phyloP scores from a whole-genome alignment of 1,140 invertebrate species.

The Diploscapter pachys region DNA sequence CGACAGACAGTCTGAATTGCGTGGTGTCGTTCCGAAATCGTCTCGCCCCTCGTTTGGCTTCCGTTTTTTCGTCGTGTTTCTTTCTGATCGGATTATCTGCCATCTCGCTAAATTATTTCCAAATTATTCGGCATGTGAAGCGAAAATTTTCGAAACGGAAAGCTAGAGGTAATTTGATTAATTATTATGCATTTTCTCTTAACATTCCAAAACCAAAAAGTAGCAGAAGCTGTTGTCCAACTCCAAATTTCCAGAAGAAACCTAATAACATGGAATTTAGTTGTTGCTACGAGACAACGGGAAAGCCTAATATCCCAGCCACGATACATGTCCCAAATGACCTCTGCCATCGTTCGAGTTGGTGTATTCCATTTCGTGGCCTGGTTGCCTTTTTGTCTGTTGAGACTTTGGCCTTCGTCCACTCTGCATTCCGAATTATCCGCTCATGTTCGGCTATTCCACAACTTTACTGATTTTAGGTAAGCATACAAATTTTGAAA shows the following conservation, averaged over 20 bases:
- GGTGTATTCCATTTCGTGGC: conserved; percentile 56
- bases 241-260: too few relatives aligned
- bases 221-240: background rate
- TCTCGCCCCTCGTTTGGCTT: conserved; percentile 5
- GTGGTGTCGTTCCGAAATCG: conserved; percentile 30
- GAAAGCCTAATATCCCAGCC: conserved; percentile 52
- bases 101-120: conserved; percentile 48
- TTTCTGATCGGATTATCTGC: conserved; percentile 44
- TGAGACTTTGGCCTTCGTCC: conserved; percentile 31
- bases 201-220: background rate
- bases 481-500: conserved; percentile 1
- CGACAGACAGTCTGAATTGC: conserved; percentile 42
- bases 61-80: conserved; percentile 16
- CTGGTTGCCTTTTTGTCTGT: conserved; percentile 54
- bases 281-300: conserved; percentile 29
- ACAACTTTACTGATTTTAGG: conserved; percentile 33
- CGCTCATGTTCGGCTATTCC: conserved; percentile 31
- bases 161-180: conserved; percentile 43
- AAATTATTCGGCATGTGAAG: conserved; percentile 54
- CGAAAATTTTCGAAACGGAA: conserved; percentile 56
- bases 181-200: background rate
- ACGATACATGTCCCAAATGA: conserved; percentile 56
- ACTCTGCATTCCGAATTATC: conserved; percentile 23
- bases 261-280: background rate
- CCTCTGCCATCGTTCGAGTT: conserved; percentile 51